Conservation (phyloP, 2,797 vertebrate species). For the Chelidonichthys spinosus region DNA sequence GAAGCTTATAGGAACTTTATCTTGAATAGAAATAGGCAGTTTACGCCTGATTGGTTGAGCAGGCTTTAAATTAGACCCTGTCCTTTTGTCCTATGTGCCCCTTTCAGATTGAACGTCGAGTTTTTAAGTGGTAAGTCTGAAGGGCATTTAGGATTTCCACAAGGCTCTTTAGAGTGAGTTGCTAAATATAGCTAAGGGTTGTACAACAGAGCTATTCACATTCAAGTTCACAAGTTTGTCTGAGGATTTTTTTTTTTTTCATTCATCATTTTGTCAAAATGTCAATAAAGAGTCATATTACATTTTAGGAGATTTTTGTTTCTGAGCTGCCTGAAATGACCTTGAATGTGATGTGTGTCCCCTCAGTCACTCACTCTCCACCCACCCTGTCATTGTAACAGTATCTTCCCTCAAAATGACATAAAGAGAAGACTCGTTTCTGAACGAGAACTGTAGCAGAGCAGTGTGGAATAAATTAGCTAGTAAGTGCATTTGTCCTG, state of each 20-base stretch:
- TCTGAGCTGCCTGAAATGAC: not conserved
- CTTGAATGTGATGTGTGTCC: not conserved
- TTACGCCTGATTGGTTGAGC: constrained; percentile 26
- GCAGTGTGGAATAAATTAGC: constrained; percentile 29
- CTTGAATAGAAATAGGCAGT: constrained; percentile 17
- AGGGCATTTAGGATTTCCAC: constrained; percentile 29
- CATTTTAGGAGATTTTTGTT: constrained; percentile 12
- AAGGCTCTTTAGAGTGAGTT: not conserved
- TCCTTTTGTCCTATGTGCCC: constrained; percentile 35
- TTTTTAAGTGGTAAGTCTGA: constrained; percentile 36
- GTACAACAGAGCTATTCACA: not conserved
- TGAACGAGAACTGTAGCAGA: constrained; percentile 2
- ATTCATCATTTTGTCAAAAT: constrained; percentile 39
- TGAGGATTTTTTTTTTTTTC: not conserved
- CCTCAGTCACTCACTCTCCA: not conserved
- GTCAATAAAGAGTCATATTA: constrained; percentile 15
- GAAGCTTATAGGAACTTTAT: constrained; percentile 25
- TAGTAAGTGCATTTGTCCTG: constrained; percentile 21
- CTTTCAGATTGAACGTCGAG: constrained; percentile 43
- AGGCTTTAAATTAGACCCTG: constrained; percentile 39
- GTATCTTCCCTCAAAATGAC: constrained; percentile 6
- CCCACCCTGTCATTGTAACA: not conserved
- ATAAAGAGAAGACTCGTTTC: constrained; percentile 17
- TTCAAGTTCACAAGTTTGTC: not conserved
- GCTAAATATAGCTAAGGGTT: too few species aligned